phyloP scores from a whole-genome alignment of 2,797 vertebrate species.

The Ceryle rudis region DNA sequence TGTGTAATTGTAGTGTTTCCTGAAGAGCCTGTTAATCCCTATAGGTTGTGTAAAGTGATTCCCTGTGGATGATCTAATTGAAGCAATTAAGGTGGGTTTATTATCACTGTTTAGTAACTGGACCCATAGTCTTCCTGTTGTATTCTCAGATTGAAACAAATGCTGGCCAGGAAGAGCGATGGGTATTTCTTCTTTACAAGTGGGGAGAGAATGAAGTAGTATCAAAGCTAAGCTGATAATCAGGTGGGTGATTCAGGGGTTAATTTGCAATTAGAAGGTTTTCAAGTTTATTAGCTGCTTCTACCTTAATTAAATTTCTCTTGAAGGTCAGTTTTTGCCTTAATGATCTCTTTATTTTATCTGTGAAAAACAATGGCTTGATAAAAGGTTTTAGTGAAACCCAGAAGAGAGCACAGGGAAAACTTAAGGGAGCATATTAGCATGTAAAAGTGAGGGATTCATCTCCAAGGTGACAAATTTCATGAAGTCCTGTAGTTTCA shows the following conservation, averaged over 20 bases:
- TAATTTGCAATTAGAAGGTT: slow-evolving; percentile 55
- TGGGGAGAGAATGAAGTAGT: slow-evolving; percentile 42
- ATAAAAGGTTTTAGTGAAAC: slow-evolving; percentile 25
- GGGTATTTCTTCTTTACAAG: background rate
- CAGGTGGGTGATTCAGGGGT: slow-evolving; percentile 26
- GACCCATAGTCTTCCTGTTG: slow-evolving; percentile 28
- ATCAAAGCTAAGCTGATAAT: slow-evolving; percentile 23
- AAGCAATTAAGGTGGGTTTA: slow-evolving; percentile 71
- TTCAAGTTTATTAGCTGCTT: slow-evolving; percentile 32
- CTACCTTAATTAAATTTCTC: slow-evolving; percentile 32
- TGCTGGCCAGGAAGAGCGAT: background rate
- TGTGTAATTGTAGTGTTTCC: slow-evolving; percentile 35
- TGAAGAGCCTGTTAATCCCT: slow-evolving; percentile 51
- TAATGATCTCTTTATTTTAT: slow-evolving; percentile 26
- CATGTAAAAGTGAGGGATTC: background rate
- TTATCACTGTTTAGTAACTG: slow-evolving; percentile 58
- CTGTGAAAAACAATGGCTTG: slow-evolving; percentile 4
- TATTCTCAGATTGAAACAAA: background rate
- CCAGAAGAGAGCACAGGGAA: background rate
- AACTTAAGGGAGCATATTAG: slow-evolving; percentile 15
- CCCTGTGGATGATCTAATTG: slow-evolving; percentile 47
- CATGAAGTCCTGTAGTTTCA: background rate
- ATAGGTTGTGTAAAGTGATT: slow-evolving; percentile 50
- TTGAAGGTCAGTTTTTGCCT: slow-evolving; percentile 36
- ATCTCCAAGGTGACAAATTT: slow-evolving; percentile 7